Base-by-base conservation (phyloP, 1,140 invertebrate species). In the Periplaneta americana region DNA sequence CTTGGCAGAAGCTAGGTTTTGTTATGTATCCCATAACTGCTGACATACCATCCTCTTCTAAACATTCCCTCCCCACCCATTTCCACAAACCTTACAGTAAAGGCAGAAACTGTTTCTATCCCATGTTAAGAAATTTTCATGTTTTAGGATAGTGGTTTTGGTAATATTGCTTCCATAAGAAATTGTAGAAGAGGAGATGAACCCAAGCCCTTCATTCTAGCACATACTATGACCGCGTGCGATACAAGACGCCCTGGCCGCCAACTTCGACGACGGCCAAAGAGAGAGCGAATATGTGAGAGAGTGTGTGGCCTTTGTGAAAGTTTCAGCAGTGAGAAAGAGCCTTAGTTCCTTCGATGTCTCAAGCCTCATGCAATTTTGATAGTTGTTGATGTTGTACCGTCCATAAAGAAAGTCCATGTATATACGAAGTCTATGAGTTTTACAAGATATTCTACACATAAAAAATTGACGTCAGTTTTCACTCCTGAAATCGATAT, bases 321-420 rank as follows among this genome's bases (percentile, higher is more conserved):
- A 80, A 80, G 36, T 80, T 80, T 80, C 36, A 80, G 39, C 35
- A 79, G 32, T 18, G 34, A 32, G 18, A n/a, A 33, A 34, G 31
- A 34, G 18, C 31, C 36, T 31, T 10, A 33, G 37, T 28, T 34
- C 31, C 75, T 33, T 10, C 33, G 9, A 33, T 48, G 79, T 32
- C 39, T 80, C 79, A 57, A 11, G 1, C 66, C 79, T 80, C 79
- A 48, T 80, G 79, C 39, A 80, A 80, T 66, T 48, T 80, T 80
- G 32, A 80, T 80, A 32, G 18, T 33, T 66, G 79, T 80, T 80
- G 79, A 80, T 80, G 79, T 80, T 34, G 37, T 9, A 34, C 22
- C 79, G 18, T 32, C 76, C 76, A 78, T 78, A 78, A 78, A 78
- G 76, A 78, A 78, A 39, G 76, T 78, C n/a, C 34, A n/a, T 66